Evolutionary conservation across 2,113 vertebrate genomes (phyloP).

Genomic region (Anguilla japonica): DNA sequence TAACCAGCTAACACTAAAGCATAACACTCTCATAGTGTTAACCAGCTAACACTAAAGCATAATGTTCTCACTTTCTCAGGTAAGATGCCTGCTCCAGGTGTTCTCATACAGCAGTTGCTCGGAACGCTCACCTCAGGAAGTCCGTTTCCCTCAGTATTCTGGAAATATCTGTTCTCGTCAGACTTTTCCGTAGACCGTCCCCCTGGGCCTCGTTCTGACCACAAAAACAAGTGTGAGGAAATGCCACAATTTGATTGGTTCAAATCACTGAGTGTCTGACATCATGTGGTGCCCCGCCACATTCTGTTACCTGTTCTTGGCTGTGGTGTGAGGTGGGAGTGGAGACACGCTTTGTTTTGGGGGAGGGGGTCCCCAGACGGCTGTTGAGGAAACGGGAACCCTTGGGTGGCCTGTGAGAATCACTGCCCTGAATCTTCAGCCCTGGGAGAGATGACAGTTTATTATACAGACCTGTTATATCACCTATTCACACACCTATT

Average conservation of each 20-base stretch:
- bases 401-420: constrained; percentile 42
- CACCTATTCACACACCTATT: neutral
- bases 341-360: constrained; percentile 32
- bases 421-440: constrained; percentile 46
- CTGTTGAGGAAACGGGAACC: constrained; percentile 59
- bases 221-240: neutral
- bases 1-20: too few relatives aligned
- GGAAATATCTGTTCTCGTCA: constrained; percentile 64
- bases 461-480: neutral
- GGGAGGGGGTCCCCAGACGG: constrained; percentile 40
- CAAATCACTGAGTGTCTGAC: too few relatives aligned
- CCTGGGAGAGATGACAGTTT: constrained; percentile 41
- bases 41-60: too few relatives aligned
- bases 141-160: constrained; percentile 69
- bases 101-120: neutral
- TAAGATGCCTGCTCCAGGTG: neutral
- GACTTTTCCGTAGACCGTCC: constrained; percentile 55
- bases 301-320: constrained; percentile 47
- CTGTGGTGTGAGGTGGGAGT: constrained; percentile 31
- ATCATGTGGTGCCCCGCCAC: too few relatives aligned
- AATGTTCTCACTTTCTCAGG: too few relatives aligned
- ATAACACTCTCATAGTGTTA: too few relatives aligned
- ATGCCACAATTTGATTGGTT: neutral
- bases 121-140: constrained; percentile 76
- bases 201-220: neutral